A percentile compares a stretch with the other conserved stretches of the same genome.
Evolutionary conservation across 2,797 vertebrate species (phyloP).

Genomic region (Clarias pachynema): DNA sequence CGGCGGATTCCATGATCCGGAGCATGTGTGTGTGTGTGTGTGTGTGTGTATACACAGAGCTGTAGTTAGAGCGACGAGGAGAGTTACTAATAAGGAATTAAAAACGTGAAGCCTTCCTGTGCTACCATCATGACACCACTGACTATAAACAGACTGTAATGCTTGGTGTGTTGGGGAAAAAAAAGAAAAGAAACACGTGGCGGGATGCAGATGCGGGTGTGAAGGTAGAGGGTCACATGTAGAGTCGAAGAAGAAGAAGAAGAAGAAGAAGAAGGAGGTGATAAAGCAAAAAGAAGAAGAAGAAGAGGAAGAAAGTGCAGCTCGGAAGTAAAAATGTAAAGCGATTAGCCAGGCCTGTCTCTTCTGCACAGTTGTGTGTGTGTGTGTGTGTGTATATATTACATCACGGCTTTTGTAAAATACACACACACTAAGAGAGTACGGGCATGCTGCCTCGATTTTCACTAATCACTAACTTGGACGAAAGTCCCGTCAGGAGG

Average conservation of each 20-base stretch:
- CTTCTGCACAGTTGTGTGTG: not conserved
- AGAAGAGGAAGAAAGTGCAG: not conserved
- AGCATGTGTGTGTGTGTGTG: not conserved
- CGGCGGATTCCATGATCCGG: not conserved
- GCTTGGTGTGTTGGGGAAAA: not conserved
- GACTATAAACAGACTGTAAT: not conserved
- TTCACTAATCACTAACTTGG: slow-evolving; percentile 1
- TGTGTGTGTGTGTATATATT: not conserved
- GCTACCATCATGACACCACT: not conserved
- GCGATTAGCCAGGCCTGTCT: not conserved
- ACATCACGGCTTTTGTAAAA: slow-evolving; percentile 24
- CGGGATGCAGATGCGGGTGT: not conserved
- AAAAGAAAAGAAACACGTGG: not conserved
- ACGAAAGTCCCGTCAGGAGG: not conserved
- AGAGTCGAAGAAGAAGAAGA: not conserved
- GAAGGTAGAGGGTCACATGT: not conserved
- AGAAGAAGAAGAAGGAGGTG: not conserved
- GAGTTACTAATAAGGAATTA: not conserved
- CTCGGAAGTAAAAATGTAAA: not conserved
- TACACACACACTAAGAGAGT: not conserved
- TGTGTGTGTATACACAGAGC: not conserved
- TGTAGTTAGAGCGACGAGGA: not conserved
- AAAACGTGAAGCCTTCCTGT: not conserved
- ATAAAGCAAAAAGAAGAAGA: not conserved
- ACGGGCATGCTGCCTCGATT: not conserved